These are phyloP conservation scores for Thymallus thymallus DNA, from an alignment of 2,113 vertebrate species.

Conservation along the genomic window DNA sequence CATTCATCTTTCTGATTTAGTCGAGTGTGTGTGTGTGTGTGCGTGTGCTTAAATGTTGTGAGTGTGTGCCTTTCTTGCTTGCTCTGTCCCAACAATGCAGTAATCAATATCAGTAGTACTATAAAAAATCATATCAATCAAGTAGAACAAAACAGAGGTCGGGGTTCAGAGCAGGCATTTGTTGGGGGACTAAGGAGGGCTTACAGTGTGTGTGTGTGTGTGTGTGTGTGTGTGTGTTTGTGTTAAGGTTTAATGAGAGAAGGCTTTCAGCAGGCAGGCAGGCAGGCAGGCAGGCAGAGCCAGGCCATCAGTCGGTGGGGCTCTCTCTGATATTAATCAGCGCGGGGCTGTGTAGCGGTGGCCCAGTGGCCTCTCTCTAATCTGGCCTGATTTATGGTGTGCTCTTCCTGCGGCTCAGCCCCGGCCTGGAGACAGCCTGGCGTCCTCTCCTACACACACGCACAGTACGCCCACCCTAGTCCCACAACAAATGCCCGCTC, in stretches of 20 bases:
- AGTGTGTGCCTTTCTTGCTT: not conserved
- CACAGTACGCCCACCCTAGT: not conserved
- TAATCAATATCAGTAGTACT: no score
- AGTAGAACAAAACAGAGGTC: not conserved
- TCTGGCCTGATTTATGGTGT: slow-evolving; percentile 89
- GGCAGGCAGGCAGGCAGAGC: no score
- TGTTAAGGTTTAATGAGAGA: slow-evolving; percentile 9
- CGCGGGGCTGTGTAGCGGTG: slow-evolving; percentile 49
- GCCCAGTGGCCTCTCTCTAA: slow-evolving; percentile 84
- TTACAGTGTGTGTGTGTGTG: not conserved
- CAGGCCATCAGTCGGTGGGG: not conserved
- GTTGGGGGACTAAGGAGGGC: not conserved
- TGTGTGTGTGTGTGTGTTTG: not conserved
- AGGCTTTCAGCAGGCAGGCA: not conserved
- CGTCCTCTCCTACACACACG: slow-evolving; percentile 71
- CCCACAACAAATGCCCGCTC: not conserved
- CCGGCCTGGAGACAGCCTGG: slow-evolving; percentile 89
- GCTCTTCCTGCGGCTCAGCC: slow-evolving; percentile 86
- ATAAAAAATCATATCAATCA: no score
- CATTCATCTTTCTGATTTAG: not conserved
- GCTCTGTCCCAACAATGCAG: no score
- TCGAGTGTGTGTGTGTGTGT: not conserved
- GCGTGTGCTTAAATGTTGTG: not conserved
- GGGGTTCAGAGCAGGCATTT: not conserved
- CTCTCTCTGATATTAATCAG: slow-evolving; percentile 4